These are phyloP conservation scores for Micropoecilia bifurca DNA, from an alignment of 2,797 vertebrate genomes.

Conservation along the genomic window DNA sequence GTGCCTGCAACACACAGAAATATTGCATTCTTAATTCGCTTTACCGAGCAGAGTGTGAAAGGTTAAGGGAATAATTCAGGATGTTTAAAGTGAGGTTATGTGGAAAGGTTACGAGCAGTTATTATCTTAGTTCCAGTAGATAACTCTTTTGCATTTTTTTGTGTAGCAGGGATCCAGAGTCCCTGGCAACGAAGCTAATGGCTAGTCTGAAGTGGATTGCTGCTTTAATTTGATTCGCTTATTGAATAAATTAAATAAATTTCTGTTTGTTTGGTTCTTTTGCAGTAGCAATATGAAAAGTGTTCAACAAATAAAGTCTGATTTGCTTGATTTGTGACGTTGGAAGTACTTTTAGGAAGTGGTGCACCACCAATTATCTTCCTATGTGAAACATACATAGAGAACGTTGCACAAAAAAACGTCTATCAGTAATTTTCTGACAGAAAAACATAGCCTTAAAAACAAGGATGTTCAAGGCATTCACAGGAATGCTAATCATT, in stretches of 20 bases:
- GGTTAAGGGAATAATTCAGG: neutral
- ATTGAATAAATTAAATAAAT: neutral
- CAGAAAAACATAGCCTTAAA: neutral
- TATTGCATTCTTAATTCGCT: neutral
- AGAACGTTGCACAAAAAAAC: neutral
- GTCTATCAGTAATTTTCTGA: neutral
- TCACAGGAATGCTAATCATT: neutral
- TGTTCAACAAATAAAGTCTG: neutral
- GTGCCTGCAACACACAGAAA: constrained; percentile 77
- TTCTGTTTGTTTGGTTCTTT: neutral
- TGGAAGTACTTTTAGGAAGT: neutral
- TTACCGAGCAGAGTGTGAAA: neutral
- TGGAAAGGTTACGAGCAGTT: neutral
- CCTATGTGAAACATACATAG: neutral
- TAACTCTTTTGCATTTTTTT: neutral
- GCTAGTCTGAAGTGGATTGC: neutral
- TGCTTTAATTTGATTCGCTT: neutral
- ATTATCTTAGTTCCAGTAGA: neutral
- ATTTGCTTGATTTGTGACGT: neutral
- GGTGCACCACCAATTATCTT: neutral
- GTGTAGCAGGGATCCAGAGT: neutral
- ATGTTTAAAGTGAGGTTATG: neutral
- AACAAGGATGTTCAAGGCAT: neutral
- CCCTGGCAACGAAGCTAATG: neutral
- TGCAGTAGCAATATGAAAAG: neutral